phyloP scores from a whole-genome alignment of 2,888 invertebrate genomes.

The Tetragonula carbonaria region DNA sequence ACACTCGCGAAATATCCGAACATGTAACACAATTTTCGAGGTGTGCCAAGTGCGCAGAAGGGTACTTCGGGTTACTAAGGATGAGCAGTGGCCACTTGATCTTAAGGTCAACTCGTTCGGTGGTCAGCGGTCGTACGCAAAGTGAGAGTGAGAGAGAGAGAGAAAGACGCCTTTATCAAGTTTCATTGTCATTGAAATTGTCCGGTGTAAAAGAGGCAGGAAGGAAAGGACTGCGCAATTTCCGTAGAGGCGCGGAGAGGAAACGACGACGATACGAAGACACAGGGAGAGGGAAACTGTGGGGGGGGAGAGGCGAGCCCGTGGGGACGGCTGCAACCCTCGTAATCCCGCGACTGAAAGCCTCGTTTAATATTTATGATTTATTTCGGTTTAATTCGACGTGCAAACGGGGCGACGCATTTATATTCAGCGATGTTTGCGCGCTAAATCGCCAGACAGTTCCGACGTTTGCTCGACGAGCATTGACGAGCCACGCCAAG shows the following conservation, averaged over 20 bases:
- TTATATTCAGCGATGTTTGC: conserved; percentile 68
- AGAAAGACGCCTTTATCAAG: conserved; percentile 40
- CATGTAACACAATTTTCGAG: conserved; percentile 13
- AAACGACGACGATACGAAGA: conserved; percentile 2
- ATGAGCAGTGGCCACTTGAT: conserved; percentile 20
- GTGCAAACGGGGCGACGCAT: conserved; percentile 80
- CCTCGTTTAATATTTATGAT: conserved; percentile 84
- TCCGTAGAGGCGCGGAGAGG: conserved; percentile 67
- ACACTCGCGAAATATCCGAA: neutral
- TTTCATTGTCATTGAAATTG: conserved; percentile 82
- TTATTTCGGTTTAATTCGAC: conserved; percentile 83
- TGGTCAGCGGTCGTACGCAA: conserved; percentile 59
- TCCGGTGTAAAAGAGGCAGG: conserved; percentile 63
- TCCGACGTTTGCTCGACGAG: conserved; percentile 18
- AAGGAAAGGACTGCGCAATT: conserved; percentile 79
- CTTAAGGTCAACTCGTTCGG: conserved; percentile 39
- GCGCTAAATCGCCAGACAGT: conserved; percentile 26
- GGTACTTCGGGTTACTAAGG: neutral
- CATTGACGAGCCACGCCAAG: conserved; percentile 17
- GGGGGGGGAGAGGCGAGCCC: conserved; percentile 10
- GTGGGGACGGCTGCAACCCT: conserved; percentile 72
- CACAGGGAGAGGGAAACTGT: neutral
- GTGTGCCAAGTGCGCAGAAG: conserved; percentile 18
- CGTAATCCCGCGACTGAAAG: conserved; percentile 81
- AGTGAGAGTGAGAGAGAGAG: conserved; percentile 16